Base-by-base conservation (phyloP, 2,888 invertebrate genomes). In the Spisula solida region DNA sequence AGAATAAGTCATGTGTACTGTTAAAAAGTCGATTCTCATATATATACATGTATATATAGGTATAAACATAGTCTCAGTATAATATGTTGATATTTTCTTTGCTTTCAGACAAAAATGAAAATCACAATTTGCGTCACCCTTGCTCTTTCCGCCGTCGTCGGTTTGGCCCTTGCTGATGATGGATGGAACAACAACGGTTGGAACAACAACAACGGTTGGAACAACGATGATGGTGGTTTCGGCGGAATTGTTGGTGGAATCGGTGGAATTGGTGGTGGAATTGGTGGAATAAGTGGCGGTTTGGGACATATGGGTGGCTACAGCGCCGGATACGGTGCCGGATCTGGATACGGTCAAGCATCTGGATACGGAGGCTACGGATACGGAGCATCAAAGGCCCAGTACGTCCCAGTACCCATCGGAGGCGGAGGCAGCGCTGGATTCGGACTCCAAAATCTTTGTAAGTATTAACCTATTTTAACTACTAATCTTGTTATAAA, bases 131-230 rank as follows among this genome's bases (percentile, higher is more conserved):
- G 81, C 78, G 47, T 75, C 48, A 78, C 86, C 31, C 29, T 89
- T 60, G 89, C 87, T 47, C 70, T 89, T 48, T 48, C 55, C 85
- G 89, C 89, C 60, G 84, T 86, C 75, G 75, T 87, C 87, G 89
- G 86, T 12, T 41, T 89, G 41, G 84, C 81, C 0, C 12, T 87
- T 55, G 89, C 89, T 78, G 82, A 89, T 34, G 87, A 87, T 20
- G n/a, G 25, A 16, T 86, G 80, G 83, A 75, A 81, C 83, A 48
- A 55, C 75, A 47, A 82, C n/a, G 31, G 25, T 34, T 48, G 51
- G 34, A 56, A 78, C 55, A 79, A 51, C 81, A 55, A 55, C 55
- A 41, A 41, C 41, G 41, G 41, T 6, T 60, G 60, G 60, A 25
- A 25, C 60, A 66, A 31, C 20, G 18, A 31, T 25, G 48, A 29